Evolutionary conservation across 2,113 vertebrate genomes (phyloP).

Genomic region (Odobenus rosmarus): DNA sequence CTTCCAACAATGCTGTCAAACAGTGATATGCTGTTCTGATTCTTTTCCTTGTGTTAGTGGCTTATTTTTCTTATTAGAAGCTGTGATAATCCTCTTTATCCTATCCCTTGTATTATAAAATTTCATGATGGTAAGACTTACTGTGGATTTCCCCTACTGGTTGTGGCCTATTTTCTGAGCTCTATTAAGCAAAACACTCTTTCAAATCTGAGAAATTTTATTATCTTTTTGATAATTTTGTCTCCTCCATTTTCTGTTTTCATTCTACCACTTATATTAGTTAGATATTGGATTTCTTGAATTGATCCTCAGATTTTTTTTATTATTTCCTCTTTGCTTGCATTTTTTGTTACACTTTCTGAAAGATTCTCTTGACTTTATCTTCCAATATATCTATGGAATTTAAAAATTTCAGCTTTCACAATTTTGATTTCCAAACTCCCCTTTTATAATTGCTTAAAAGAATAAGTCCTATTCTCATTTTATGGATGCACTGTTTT

Average conservation of each 20-base stretch:
- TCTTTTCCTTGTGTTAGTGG: background rate
- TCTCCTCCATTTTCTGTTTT: background rate
- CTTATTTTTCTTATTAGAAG: background rate
- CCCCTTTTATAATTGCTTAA: background rate
- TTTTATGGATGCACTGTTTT: background rate
- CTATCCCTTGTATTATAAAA: background rate
- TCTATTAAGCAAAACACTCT: background rate
- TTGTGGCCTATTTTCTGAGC: background rate
- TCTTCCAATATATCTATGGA: background rate
- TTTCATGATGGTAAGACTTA: background rate
- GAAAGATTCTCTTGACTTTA: background rate
- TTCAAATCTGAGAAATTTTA: background rate
- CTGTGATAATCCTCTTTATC: background rate
- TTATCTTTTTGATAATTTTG: background rate
- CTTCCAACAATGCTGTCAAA: background rate
- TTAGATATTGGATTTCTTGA: background rate
- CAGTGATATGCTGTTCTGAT: background rate
- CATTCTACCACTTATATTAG: background rate
- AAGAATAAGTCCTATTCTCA: background rate
- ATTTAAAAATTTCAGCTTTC: background rate
- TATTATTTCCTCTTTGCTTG: background rate
- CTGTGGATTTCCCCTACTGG: background rate
- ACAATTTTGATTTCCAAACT: background rate
- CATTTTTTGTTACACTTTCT: background rate
- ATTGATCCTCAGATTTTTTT: background rate